Evolutionary conservation across 2,888 invertebrate species (phyloP), one percentile per base, ranked within the genome.

Genomic region (Achlya flavicornis): DNA sequence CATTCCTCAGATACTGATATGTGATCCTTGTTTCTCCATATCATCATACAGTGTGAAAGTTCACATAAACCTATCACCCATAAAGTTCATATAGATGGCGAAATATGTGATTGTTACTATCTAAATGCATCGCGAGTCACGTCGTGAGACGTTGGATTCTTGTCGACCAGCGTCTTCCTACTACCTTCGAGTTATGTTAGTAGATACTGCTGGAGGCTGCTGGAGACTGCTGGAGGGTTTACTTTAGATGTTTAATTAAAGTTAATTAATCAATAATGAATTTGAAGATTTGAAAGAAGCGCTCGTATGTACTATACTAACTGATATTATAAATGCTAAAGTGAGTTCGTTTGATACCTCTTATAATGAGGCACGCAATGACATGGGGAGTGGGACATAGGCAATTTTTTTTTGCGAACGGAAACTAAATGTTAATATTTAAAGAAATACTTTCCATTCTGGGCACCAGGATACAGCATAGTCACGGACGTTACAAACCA

Each of bases 61-160:
- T 65, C 68, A 69, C 63, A 64, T 67, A 69, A 61, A 35, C 67
- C 68, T 64, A 68, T 71, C 71, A 64, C 65, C 69, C 61, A 61
- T 59, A 72, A 76, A 76, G 76, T 74, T 78, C 78, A 77, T 78
- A 83, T 78, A 85, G 83, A 85, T 87, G 87, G 83, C 81, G 84
- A 88, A 88, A 88, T 87, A 88, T 87, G 84, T 86, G 84, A 83
- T 83, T 78, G n/a, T n/a, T 73, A 76, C 76, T 88, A 88, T 88
- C 89, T 88, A 84, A 88, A 88, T 87, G 87, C 84, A 87, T 88
- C 85, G 74, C 70, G 63, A 85, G 85, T 88, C 88, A 88, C 86
- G 88, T 85, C 80, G 77, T 76, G 67, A 73, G 75, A 14, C 19
- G 19, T 57, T 68, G 64, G 69, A 77, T 63, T 75, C 74, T 76